Percentiles rank a stretch among this genome's conserved stretches.
Conservation (phyloP, 2,113 vertebrate genomes). For the Bombycilla garrulus region DNA sequence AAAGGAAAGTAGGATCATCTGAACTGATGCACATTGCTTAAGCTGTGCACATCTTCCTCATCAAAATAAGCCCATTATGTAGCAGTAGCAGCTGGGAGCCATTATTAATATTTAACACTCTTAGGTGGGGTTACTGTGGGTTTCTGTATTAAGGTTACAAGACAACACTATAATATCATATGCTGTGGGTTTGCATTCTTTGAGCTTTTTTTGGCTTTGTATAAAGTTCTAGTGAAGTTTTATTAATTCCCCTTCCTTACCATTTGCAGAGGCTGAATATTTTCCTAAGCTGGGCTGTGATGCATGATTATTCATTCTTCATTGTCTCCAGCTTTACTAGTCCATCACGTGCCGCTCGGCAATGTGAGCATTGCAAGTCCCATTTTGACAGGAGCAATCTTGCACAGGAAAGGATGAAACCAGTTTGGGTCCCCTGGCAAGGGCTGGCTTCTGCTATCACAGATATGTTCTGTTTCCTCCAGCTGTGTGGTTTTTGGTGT, state of each 20-base stretch:
- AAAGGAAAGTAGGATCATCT: neutral
- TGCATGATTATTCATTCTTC: neutral
- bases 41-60: neutral
- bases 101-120: constrained; percentile 40
- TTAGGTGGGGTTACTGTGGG: neutral
- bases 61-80: constrained; percentile 41
- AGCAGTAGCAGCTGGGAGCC: constrained; percentile 35
- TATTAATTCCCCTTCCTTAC: neutral
- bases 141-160: neutral
- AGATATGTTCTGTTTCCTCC: neutral
- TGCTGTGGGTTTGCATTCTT: neutral
- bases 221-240: neutral
- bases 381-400: neutral
- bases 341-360: neutral
- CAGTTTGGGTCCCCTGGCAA: accelerated
- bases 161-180: neutral
- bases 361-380: neutral
- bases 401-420: neutral
- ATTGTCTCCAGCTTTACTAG: neutral
- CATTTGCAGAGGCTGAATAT: neutral
- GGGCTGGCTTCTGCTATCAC: neutral
- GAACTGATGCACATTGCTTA: neutral
- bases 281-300: neutral
- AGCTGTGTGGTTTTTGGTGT: neutral
- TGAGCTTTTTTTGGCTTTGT: neutral